A percentile compares a stretch with the other conserved stretches of the same genome.
Conservation (phyloP, 2,888 invertebrate genomes). For the Argyresthia albistria region DNA sequence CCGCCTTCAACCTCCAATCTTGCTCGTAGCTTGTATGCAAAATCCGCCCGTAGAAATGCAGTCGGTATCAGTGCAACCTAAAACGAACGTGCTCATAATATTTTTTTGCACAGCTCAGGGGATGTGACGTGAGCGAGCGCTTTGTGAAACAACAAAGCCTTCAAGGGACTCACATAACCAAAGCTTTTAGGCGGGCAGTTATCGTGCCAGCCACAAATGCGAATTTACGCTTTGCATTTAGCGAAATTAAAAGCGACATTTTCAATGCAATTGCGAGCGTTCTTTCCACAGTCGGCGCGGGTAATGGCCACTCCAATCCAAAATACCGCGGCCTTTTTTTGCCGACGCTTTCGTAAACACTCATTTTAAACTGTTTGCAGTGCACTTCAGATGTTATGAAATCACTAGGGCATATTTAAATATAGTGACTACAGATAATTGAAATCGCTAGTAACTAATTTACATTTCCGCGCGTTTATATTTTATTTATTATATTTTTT, state of each 20-base stretch:
- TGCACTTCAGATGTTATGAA: constrained; percentile 26
- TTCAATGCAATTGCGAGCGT: constrained; percentile 60
- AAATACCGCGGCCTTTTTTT: constrained; percentile 48
- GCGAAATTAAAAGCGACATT: constrained; percentile 68
- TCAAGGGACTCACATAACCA: constrained; percentile 37
- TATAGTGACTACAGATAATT: constrained; percentile 5
- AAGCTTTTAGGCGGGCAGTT: constrained; percentile 63
- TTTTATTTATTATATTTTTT: no score
- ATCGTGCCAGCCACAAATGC: constrained; percentile 54
- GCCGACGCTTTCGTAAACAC: constrained; percentile 51
- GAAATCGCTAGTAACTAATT: no score
- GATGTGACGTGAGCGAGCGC: constrained; percentile 38
- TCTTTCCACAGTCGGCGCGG: constrained; percentile 53
- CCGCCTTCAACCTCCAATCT: no score
- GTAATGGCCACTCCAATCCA: constrained; percentile 66
- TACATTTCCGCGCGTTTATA: no score
- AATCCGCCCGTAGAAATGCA: no score
- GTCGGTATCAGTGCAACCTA: neutral
- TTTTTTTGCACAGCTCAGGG: constrained; percentile 47
- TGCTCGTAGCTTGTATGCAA: no score
- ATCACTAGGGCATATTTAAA: constrained; percentile 21
- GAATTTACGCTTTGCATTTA: constrained; percentile 65
- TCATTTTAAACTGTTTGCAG: constrained; percentile 39
- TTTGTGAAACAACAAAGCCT: constrained; percentile 60
- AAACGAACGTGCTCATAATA: constrained; percentile 14